Conservation (phyloP, 2,888 invertebrate genomes). For the Lochmaea capreae region DNA sequence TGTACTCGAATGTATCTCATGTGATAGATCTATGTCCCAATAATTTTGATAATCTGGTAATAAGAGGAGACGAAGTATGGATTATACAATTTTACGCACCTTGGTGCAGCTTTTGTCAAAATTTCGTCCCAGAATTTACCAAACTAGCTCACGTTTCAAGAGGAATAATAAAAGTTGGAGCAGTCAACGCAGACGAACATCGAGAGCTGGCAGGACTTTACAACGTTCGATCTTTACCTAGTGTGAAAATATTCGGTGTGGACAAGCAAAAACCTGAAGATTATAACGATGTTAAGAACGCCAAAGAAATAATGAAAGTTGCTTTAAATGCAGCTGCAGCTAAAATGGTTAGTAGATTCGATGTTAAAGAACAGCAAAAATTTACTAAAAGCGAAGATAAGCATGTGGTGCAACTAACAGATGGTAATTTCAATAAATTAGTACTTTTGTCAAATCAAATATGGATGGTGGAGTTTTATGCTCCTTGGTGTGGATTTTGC, state of each 20-base stretch:
- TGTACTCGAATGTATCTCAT: slow-evolving; percentile 63
- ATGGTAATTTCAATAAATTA: slow-evolving; percentile 89
- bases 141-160: slow-evolving; percentile 90
- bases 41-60: slow-evolving; percentile 84
- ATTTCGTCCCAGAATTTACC: slow-evolving; percentile 87
- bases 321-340: slow-evolving; percentile 68
- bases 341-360: slow-evolving; percentile 24
- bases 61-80: slow-evolving; percentile 85
- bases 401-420: slow-evolving; percentile 89
- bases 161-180: slow-evolving; percentile 91
- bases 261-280: slow-evolving; percentile 82
- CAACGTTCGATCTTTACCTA: slow-evolving; percentile 88
- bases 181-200: slow-evolving; percentile 80
- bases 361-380: slow-evolving; percentile 7
- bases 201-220: slow-evolving; percentile 78
- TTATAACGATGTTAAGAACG: slow-evolving; percentile 81
- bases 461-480: slow-evolving; percentile 96
- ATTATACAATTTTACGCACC: slow-evolving; percentile 93
- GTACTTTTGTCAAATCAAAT: slow-evolving; percentile 89
- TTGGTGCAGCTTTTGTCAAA: slow-evolving; percentile 91
- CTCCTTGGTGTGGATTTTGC: slow-evolving; percentile 94
- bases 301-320: slow-evolving; percentile 83
- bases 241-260: slow-evolving; percentile 88
- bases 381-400: slow-evolving; percentile 67
- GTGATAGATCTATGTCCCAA: slow-evolving; percentile 82